phyloP scores from a whole-genome alignment of 2,113 vertebrate genomes.

The Mormoops blainvillei region DNA sequence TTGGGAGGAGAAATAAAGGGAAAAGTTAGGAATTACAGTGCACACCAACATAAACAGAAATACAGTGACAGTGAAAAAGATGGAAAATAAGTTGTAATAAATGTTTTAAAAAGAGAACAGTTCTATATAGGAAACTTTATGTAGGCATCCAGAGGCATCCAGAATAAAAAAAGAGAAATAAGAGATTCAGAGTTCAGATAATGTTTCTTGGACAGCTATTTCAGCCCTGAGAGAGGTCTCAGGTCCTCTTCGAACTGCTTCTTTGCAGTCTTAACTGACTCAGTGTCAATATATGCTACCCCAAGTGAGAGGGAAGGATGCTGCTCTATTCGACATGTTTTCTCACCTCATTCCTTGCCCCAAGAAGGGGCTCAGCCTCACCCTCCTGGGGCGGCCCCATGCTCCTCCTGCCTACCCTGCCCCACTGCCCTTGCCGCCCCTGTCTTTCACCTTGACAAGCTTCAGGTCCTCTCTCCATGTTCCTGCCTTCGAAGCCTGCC shows the following conservation, averaged over 20 bases:
- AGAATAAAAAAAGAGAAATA: background rate
- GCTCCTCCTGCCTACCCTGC: too few species aligned
- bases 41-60: background rate
- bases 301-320: slow-evolving; percentile 69
- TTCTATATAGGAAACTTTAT: background rate
- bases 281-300: background rate
- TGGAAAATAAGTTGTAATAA: background rate
- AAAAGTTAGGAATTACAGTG: background rate
- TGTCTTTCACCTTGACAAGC: slow-evolving; percentile 46
- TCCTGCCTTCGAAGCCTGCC: slow-evolving; percentile 65
- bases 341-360: slow-evolving; percentile 78
- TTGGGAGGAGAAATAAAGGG: background rate
- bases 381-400: slow-evolving; percentile 73
- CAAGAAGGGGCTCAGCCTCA: slow-evolving; percentile 70
- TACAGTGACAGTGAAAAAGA: background rate
- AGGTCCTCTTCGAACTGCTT: background rate
- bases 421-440: slow-evolving; percentile 64
- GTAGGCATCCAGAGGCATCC: background rate
- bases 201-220: background rate
- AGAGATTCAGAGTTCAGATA: accelerated
- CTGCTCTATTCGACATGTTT: slow-evolving; percentile 78
- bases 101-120: background rate
- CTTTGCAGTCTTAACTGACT: background rate
- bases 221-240: background rate
- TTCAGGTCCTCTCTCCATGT: slow-evolving; percentile 61